Conservation (phyloP, 2,888 invertebrate genomes). For the Harmothoe impar region DNA sequence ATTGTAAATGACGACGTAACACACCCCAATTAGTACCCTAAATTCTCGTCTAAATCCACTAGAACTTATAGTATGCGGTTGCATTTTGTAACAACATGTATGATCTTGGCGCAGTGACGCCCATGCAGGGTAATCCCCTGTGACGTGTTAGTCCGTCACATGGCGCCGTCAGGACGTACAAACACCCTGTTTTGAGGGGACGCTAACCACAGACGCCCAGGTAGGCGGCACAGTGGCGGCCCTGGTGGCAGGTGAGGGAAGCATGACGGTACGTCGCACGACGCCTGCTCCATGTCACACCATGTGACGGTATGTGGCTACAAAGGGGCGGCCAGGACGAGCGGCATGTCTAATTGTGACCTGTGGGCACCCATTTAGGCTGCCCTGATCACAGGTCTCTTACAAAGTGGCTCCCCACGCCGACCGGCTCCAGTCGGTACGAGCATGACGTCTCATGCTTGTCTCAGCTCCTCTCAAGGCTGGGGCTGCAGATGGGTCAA, state of each 20-base stretch:
- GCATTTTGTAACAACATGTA: too few species aligned
- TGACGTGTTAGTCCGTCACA: too few species aligned
- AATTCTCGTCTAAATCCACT: too few species aligned
- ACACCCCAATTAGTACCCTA: too few species aligned
- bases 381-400: constrained; percentile 26
- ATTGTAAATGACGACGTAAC: too few species aligned
- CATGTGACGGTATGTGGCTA: background rate
- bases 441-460: background rate
- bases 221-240: constrained; percentile 1
- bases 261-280: constrained; percentile 27
- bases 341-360: background rate
- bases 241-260: background rate
- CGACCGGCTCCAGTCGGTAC: background rate
- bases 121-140: too few species aligned
- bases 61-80: too few species aligned
- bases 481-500: too few species aligned
- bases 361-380: background rate
- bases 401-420: background rate
- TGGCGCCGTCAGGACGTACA: background rate
- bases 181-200: background rate
- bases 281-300: background rate
- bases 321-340: constrained; percentile 18
- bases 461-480: background rate
- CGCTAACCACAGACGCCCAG: constrained; percentile 10
- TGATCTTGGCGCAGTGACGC: too few species aligned